Evolutionary conservation across 2,113 vertebrate genomes (phyloP), one percentile per base, ranked within the genome.

Genomic region (Strigops habroptila): DNA sequence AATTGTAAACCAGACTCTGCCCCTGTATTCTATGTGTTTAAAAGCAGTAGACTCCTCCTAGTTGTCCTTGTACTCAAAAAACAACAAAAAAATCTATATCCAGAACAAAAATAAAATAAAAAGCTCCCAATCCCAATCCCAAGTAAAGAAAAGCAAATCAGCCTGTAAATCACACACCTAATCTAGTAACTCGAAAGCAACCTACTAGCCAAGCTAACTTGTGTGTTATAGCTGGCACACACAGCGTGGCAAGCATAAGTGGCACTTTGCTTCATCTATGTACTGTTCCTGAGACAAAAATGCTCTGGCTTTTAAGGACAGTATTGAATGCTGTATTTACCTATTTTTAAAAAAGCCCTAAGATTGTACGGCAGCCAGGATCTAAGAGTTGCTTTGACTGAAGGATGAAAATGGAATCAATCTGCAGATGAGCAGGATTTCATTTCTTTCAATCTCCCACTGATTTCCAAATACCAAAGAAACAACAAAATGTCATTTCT

Each of bases 261-360:
- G 63, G 37, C 63, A 18, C 71, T 41, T 52, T 24, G 28, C 37
- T 88, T n/a, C 49, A 57, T n/a, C 37, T 25, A 3, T 24, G 0
- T 3, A 1, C 31, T 30, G 14, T 8, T 63, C 12, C 25, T 0
- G 0, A 51, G 30, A 16, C 14, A 12, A 48, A 84, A 62, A 78
- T 14, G 8, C 23, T 41, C 35, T 12, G 41, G 18, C 24, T 71
- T 86, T 31, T 49, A 70, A 67, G 10, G 46, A 15, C 8, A 6
- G 5, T 10, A 23, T 12, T 10, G 12, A 74, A 44, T 4, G 24
- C 7, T 65, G 10, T 3, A 2, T 27, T 65, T 37, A 1, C 43
- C 24, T 1, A 4, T 16, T 18, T 35, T 39, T 2, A 4, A 44
- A 31, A 35, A 35, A 14, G 23, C 22, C 14, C 18, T 62, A 28